Base-by-base conservation (phyloP, 2,888 invertebrate species). In the Nebria salina region DNA sequence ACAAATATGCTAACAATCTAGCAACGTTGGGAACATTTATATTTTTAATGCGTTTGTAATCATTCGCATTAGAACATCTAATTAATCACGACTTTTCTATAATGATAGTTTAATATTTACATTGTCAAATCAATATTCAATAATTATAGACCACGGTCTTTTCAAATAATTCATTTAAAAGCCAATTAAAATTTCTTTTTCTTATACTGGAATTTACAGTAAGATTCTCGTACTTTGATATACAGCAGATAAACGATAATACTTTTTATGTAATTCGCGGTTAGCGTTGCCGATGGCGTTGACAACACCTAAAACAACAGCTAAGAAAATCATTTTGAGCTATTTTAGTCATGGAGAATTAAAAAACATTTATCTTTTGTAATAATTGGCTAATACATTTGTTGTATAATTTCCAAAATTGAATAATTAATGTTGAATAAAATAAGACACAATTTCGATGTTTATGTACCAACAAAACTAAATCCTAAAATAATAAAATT, bases 21-120 rank as follows among this genome's bases (percentile, higher is more conserved):
- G 3, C 64, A 13, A 54, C 34, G 42, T 34, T 42, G 5, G 76
- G 68, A 70, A 68, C 42, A 70, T 68, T 76, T 26, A 70, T n/a
- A 42, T 54, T 54, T 76, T 76, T 76, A 76, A 76, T 76, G 20
- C 76, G 43, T 72, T 73, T 65, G 41, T 78, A 78, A 78, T 78
- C 34, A 41, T 72, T 78, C n/a, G 65, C 64, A 78, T 78, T 78
- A 78, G 65, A 78, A 78, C 54, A 41, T 41, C 65, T 78, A 73
- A 78, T 78, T 64, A 78, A 78, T 78, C 78, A 78, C 78, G 78
- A 78, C 65, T 73, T 9, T 1, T 54, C 64, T 20, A 78, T 72
- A 78, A 72, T 73, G 72, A 42, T 34, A 65, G n/a, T 78, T 78
- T 78, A 72, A 72, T 78, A 78, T 78, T 78, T 73, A 25, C 65